Conservation (phyloP, 1,140 invertebrate species). For the Macrostomum lignano region DNA sequence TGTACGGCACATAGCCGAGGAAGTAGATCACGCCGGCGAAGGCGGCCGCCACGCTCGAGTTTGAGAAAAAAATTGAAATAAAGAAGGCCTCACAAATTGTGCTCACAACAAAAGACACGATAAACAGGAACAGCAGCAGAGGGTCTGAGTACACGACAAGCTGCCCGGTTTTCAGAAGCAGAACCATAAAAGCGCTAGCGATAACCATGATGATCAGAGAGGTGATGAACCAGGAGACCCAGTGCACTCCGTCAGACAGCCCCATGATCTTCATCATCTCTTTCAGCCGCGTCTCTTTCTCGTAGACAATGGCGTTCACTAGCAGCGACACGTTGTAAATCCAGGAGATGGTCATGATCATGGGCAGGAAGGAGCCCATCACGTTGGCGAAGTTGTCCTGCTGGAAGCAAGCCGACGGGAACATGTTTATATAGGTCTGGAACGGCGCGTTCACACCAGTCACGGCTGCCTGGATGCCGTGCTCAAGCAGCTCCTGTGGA, state of each 20-base stretch:
- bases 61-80: slow-evolving; percentile 33
- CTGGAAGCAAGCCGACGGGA: slow-evolving; percentile 43
- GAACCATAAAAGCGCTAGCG: slow-evolving; percentile 27
- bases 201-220: slow-evolving; percentile 33
- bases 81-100: slow-evolving; percentile 34
- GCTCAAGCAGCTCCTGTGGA: no score
- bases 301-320: slow-evolving; percentile 40
- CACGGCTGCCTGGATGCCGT: no score
- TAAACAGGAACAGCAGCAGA: slow-evolving; percentile 30
- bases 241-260: slow-evolving; percentile 32
- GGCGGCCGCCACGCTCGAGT: slow-evolving; percentile 40
- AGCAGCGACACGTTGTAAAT: slow-evolving; percentile 44
- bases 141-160: slow-evolving; percentile 30
- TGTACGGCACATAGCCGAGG: slow-evolving; percentile 39
- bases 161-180: slow-evolving; percentile 30
- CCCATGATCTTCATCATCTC: slow-evolving; percentile 38
- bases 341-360: slow-evolving; percentile 40
- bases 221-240: slow-evolving; percentile 37
- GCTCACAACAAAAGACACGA: slow-evolving; percentile 31
- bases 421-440: no score
- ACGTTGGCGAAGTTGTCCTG: slow-evolving; percentile 39
- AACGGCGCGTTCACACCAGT: no score
- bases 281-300: slow-evolving; percentile 36
- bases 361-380: slow-evolving; percentile 36
- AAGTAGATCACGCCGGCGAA: slow-evolving; percentile 41